Base-by-base conservation (phyloP, 2,888 invertebrate species). In the Acanthosepion pharaonis region DNA sequence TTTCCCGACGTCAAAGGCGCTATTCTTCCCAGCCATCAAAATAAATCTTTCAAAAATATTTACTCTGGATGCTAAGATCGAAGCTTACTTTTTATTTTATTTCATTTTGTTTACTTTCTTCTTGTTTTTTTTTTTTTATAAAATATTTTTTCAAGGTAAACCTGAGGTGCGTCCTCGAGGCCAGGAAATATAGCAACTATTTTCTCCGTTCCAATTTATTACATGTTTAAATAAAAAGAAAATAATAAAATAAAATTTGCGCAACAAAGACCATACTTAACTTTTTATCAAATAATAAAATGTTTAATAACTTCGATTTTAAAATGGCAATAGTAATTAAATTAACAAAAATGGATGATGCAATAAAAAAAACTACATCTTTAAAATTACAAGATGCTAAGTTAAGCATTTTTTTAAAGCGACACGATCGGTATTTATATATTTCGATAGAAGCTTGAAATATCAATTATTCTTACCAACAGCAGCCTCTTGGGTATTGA, bases 381-480 rank as follows among this genome's bases (percentile, higher is more conserved):
- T 28, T 18, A 20, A 25, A 23, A 51, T 6, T 28, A 42, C 42
- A 9, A 78, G n/a, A 78, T 78, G 78, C 78, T 78, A 78, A n/a
- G n/a, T n/a, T 8, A 20, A 59, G 59, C 4, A 59, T 25, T 59
- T 59, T 59, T 20, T 59, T 59, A 20, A 59, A 59, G 23, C 20
- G 23, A 59, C 20, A 3, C 59, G 91, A 91, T 91, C 23, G 48
- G 23, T 28, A 51, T 0, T 48, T 48, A n/a, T 49, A 11, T 0
- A 53, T 53, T 49, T 15, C 1, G n/a, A n/a, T 18, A 51, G 15
- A 93, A 93, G 42, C 11, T 20, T 1, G 15, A 49, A 51, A n/a
- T 49, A 53, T 93, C 18, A 93, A 93, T n/a, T 23, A 25, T 93
- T 28, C 93, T 93, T 93, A 93, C 93, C 93, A 53, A 93, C 93